These are phyloP conservation scores for Chrysogorgia sp. DNA, from an alignment of 92 coral and sea anemone genomes.

Conservation along the genomic window DNA sequence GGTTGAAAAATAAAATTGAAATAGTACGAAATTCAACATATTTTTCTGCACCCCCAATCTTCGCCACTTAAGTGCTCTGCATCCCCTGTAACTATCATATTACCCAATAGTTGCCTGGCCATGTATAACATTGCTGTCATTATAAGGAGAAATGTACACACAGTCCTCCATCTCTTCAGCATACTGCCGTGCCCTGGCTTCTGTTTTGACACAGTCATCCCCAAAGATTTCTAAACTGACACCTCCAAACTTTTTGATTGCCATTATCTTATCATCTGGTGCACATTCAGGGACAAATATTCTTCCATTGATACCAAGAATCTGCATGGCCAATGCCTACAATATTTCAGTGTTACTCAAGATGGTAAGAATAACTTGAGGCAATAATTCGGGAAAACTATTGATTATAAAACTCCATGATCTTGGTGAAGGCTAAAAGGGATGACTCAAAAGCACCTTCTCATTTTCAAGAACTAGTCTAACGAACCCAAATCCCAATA, in stretches of 20 bases:
- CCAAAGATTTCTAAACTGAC: constrained; percentile 63
- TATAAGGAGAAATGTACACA: constrained; percentile 79
- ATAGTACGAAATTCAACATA: no score
- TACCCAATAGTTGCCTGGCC: constrained; percentile 94
- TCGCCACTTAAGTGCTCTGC: no score
- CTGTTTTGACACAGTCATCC: constrained; percentile 81
- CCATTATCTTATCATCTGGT: constrained; percentile 62
- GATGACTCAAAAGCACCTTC: no score
- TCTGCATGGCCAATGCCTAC: constrained; percentile 76
- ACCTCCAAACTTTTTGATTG: constrained; percentile 69
- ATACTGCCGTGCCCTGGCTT: constrained; percentile 66
- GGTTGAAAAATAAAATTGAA: no score
- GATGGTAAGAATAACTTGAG: not conserved
- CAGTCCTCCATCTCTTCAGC: constrained; percentile 73
- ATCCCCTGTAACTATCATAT: not conserved
- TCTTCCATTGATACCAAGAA: constrained; percentile 64
- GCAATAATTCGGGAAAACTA: not conserved
- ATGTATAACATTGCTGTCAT: constrained; percentile 71
- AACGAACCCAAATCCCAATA: no score
- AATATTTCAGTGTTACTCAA: not conserved
- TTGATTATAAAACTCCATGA: no score
- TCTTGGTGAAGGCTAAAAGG: no score
- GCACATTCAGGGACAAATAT: constrained; percentile 72
- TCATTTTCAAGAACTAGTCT: no score
- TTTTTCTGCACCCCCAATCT: no score